Evolutionary conservation across 2,797 vertebrate genomes (phyloP), one percentile per base, ranked within the genome.

Genomic region (Lycodopsis pacificus): DNA sequence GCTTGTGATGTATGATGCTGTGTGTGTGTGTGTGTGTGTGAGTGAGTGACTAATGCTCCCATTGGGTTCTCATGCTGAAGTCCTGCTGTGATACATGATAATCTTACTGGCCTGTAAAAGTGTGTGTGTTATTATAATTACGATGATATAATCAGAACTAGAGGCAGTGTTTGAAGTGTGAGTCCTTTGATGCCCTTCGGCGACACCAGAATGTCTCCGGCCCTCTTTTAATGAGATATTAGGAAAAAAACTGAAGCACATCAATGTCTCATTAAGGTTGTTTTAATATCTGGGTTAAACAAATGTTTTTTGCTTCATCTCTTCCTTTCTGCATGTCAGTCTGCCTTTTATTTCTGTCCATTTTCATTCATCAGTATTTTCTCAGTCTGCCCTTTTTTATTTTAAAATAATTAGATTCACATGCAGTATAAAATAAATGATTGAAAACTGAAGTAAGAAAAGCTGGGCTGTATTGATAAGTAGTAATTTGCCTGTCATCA

Each of bases 61-160:
- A 17, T 17, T 73, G 73, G 49, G 12, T 61, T 75, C 64, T 83
- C 73, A 86, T 61, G 80, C 70, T 76, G 84, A 88, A 84, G 76
- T 87, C 84, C 81, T 87, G 77, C 58, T 82, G 59, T 65, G 49
- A 64, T 61, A 62, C 19, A 3, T 19, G 4, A 32, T 38, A 42
- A 73, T n/a, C 38, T 65, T 59, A 58, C 25, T 32, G 74, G 12
- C 32, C n/a, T 67, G 27, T 76, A 49, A 22, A 46, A 61, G 58
- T 63, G 57, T 53, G 51, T 63, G 0, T 66, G 46, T 58, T 64
- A 14, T 69, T 34, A 49, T 70, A 10, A 58, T 56, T 15, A 56
- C 22, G 15, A 25, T 69, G 59, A 49, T 64, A 30, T 32, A 56
- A 27, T 76, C 32, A 74, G 27, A 51, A 12, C 2, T 36, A 59